Base-by-base conservation (phyloP, 2,888 invertebrate species). In the Apamea sordens region DNA sequence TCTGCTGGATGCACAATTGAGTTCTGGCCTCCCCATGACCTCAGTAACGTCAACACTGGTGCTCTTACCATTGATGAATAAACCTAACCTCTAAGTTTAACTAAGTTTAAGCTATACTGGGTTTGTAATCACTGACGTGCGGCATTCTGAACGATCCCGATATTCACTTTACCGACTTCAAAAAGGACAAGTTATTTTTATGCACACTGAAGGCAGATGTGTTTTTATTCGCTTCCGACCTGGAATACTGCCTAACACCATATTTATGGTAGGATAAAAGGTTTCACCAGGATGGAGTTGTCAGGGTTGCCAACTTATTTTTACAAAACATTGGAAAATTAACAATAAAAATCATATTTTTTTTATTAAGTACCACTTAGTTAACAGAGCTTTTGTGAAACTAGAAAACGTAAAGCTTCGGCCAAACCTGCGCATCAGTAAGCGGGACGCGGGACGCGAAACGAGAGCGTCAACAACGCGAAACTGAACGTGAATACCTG, bases 1-100 rank as follows among this genome's bases (percentile, higher is more conserved):
- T 99, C 98, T 59, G 99, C 99, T 63, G 99, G 99, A 76, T 99
- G 99, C 95, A 99, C 99, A 47, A 97, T 99, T 74, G 99, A 99
- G 91, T 98, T 98, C 94, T 99, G 98, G 97, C 98, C 98, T 89
- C 99, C 99, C 79, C 99, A 99, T 94, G 99, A 99, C 95, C 97
- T 99, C 88, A 99, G 99, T 93, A 98, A 98, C 89, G 98, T 99
- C 92, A 98, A 99, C 93, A 97, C 97, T 93, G 99, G 99, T 86
- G 98, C 98, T 86, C 92, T 99, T 50, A 97, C 96, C 83, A 95
- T 97, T 94, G 97, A 97, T 91, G 97, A 97, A 96, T 96, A 96
- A 96, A 96, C 79, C 87, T 89, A 90, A 84, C 83, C 88, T 84
- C 87, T 91, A 89, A 88, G 88, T 84, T 84, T 82, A 73, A 79